Evolutionary conservation across 2,797 vertebrate species (phyloP), one percentile per base, ranked within the genome.

Genomic region (Novumbra hubbsi): DNA sequence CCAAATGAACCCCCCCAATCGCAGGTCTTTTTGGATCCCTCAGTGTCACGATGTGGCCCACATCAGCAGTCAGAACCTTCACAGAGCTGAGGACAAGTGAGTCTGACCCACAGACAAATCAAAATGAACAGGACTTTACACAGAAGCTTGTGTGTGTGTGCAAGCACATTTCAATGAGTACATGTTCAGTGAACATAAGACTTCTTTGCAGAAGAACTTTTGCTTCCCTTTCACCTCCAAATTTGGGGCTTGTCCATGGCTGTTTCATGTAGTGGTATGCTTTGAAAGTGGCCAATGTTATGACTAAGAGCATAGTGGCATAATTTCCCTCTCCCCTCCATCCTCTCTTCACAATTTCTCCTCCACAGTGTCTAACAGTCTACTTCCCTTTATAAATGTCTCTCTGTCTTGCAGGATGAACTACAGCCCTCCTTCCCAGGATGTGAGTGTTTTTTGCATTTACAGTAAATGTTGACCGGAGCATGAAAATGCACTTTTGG

Each of bases 1-100:
- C 76, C 73, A 71, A 27, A 48, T 55, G 57, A 38, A 50, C 41
- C 12, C 41, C 41, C 83, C 84, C 77, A 70, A 70, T 79, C 70
- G 68, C 93, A 94, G 93, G 92, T 94, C 93, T 62, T 94, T 94
- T 87, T 94, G 93, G 93, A 94, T 94, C 86, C 89, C 93, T 71
- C 89, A 93, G 88, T 92, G 91, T 91, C 92, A 92, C 5, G 91
- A 90, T 73, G 88, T 84, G 64, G 80, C 92, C 79, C 93, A 93
- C 89, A 93, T 94, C 90, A 93, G 92, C 92, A 93, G 89, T 85
- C 93, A 94, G 92, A 93, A 91, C 86, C 93, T 94, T 80, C 90
- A 94, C 91, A 91, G 92, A 90, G 85, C 92, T 34, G 92, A 94
- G 64, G 92, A 94, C 91, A 93, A 74, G 93, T 94, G 92, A 94